A percentile compares a stretch with the other conserved stretches of the same genome.
Evolutionary conservation across 2,797 vertebrate species (phyloP).

Genomic region (Phataginus tricuspis): DNA sequence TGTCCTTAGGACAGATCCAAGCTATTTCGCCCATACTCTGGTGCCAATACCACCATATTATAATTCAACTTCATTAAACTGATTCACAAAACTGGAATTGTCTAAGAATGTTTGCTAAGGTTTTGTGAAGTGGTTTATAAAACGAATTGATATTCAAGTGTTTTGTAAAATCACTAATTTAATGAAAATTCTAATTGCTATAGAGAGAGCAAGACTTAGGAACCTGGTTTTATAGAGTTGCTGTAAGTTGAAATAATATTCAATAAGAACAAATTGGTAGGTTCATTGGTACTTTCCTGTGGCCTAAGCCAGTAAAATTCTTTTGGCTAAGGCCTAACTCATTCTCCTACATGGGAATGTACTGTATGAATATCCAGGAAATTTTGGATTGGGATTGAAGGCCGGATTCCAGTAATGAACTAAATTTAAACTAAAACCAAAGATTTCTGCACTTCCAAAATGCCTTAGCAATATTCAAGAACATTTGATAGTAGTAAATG

Average conservation of each 20-base stretch:
- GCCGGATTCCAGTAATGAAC: not conserved
- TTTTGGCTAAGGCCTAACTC: not conserved
- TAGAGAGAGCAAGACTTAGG: conserved; percentile 12
- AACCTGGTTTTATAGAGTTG: conserved; percentile 31
- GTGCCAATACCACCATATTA: not conserved
- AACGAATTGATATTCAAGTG: not conserved
- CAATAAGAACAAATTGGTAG: not conserved
- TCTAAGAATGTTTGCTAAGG: conserved; percentile 6
- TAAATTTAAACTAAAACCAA: conserved; percentile 51
- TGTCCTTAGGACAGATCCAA: conserved; percentile 10
- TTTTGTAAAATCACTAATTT: conserved; percentile 45
- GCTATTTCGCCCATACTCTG: not conserved
- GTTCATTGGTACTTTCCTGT: not conserved
- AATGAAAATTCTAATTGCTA: conserved; percentile 37
- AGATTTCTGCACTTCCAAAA: conserved; percentile 7
- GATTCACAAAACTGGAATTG: not conserved
- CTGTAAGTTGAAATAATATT: conserved; percentile 17
- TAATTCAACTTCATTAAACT: conserved; percentile 7
- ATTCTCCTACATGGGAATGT: not conserved
- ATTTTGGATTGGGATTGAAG: conserved; percentile 2
- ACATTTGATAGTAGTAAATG: not conserved
- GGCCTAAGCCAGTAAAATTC: not conserved
- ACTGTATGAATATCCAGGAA: not conserved
- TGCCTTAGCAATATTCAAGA: not conserved
- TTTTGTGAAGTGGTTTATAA: conserved; percentile 13